These are phyloP conservation scores for Arctia plantaginis DNA, from an alignment of 2,888 invertebrate genomes.

Conservation along the genomic window DNA sequence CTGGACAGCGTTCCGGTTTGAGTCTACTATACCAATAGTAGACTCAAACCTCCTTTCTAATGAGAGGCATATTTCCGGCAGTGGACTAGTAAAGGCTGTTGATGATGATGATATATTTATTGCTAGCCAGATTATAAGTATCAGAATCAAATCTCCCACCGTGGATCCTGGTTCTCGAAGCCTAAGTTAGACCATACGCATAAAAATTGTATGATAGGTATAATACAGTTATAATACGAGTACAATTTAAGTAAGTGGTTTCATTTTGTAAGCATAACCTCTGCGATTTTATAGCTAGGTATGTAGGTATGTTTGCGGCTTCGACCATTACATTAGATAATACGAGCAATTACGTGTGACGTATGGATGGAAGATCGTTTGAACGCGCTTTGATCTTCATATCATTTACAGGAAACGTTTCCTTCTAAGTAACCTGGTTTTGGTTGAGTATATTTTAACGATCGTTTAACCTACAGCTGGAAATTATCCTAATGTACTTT, in stretches of 20 bases:
- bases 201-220: too few species aligned
- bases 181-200: background rate
- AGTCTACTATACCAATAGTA: too few species aligned
- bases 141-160: background rate
- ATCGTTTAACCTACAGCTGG: conserved; percentile 4
- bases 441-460: conserved; percentile 18
- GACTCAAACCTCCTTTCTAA: too few species aligned
- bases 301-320: background rate
- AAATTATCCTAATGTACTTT: conserved; percentile 29
- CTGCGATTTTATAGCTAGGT: background rate
- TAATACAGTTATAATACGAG: background rate
- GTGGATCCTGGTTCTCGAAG: background rate
- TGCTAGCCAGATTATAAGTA: background rate
- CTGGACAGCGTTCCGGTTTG: too few species aligned
- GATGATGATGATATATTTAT: background rate
- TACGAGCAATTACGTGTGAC: conserved; percentile 31
- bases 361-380: conserved; percentile 22
- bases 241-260: background rate
- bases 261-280: background rate
- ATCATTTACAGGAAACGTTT: conserved; percentile 24
- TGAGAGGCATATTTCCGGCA: too few species aligned
- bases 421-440: conserved; percentile 19
- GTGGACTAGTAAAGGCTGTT: too few species aligned
- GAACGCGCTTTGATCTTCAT: conserved; percentile 9
- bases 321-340: conserved; percentile 15